Conservation (phyloP, 2,888 invertebrate species). For the Geotrupes spiniger region DNA sequence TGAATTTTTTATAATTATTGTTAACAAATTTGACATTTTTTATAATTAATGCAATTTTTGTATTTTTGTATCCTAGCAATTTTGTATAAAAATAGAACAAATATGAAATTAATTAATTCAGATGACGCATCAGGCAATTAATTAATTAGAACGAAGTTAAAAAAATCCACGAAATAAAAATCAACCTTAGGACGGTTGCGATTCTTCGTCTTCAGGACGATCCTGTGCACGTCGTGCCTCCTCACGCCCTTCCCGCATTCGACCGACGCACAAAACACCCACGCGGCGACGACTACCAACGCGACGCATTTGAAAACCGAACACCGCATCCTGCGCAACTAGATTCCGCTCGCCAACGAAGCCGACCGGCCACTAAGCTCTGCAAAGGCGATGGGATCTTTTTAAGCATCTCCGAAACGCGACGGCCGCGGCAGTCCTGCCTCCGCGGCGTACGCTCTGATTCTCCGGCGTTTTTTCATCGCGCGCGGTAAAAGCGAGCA, state of each 20-base stretch:
- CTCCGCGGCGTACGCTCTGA: not conserved
- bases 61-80: no score
- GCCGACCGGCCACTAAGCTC: not conserved
- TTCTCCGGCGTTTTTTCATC: slow-evolving; percentile 2
- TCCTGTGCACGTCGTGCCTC: slow-evolving; percentile 1
- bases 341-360: not conserved
- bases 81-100: no score
- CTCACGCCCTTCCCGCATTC: not conserved
- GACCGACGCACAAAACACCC: not conserved
- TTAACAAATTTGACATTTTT: no score
- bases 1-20: no score
- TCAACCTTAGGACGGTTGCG: not conserved
- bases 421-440: not conserved
- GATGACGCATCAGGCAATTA: not conserved
- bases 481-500: slow-evolving; percentile 1
- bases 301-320: not conserved
- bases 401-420: not conserved
- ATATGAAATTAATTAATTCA: not conserved
- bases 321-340: not conserved
- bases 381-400: not conserved
- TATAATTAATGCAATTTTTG: no score
- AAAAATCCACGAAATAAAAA: not conserved
- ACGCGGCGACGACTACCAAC: not conserved
- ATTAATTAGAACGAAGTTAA: not conserved
- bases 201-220: slow-evolving; percentile 1